Evolutionary conservation across 2,888 invertebrate species (phyloP).

Genomic region (Dolichopus griseipennis): DNA sequence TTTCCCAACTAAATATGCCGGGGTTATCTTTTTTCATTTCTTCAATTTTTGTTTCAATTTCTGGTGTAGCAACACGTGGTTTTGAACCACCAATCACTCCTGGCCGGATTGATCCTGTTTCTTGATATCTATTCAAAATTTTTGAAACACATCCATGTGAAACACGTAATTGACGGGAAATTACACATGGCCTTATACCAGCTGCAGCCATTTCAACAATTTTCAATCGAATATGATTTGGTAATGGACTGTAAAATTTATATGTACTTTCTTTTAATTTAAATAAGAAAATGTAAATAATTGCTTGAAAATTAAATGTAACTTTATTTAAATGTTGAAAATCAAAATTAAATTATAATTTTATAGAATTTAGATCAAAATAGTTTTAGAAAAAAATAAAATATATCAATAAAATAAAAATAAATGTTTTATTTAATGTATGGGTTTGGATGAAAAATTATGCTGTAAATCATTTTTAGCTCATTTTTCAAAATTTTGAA

Average conservation of each 20-base stretch:
- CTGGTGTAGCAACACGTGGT: conserved; percentile 87
- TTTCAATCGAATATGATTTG: conserved; percentile 90
- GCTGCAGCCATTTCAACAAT: conserved; percentile 95
- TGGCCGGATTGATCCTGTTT: conserved; percentile 90
- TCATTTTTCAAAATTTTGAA: too few species aligned
- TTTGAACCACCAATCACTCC: conserved; percentile 92
- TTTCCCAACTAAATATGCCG: conserved; percentile 91
- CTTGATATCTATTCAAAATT: conserved; percentile 89
- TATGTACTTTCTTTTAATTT: too few species aligned
- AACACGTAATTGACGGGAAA: conserved; percentile 89
- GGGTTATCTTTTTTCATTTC: conserved; percentile 87
- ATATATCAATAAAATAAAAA: too few species aligned
- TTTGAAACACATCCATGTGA: conserved; percentile 97
- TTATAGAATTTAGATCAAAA: background rate
- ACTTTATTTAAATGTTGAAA: background rate
- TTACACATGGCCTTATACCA: conserved; percentile 90
- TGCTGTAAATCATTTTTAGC: too few species aligned
- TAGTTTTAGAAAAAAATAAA: background rate
- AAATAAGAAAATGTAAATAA: too few species aligned
- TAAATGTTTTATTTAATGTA: too few species aligned
- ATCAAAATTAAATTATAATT: background rate
- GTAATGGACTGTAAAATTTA: conserved; percentile 60
- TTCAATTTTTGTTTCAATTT: conserved; percentile 85
- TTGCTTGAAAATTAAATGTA: background rate
- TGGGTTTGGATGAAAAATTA: too few species aligned